Evolutionary conservation across 2,113 vertebrate species (phyloP).

Genomic region (Paracanthobrama guichenoti): DNA sequence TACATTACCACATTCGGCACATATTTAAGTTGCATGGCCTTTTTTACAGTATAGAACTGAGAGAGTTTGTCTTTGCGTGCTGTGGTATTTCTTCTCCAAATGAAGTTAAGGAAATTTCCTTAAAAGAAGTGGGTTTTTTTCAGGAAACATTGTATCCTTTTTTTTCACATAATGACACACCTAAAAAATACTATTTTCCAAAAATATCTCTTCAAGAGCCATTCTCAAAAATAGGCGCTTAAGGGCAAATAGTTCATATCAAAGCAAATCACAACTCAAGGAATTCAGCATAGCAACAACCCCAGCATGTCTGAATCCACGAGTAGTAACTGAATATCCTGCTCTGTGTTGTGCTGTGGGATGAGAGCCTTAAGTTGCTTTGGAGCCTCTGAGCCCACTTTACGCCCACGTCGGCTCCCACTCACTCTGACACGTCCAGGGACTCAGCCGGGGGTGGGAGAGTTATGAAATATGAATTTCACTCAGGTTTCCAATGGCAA

Average conservation of each 20-base stretch:
- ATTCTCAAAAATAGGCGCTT: constrained; percentile 36
- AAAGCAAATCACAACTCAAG: constrained; percentile 32
- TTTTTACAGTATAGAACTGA: not conserved
- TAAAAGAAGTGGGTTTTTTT: not conserved
- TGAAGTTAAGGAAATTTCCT: not conserved
- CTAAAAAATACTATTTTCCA: constrained; percentile 24
- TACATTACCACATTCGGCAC: not conserved
- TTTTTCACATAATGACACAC: constrained; percentile 3
- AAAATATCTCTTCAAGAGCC: constrained; percentile 40
- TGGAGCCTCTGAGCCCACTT: constrained; percentile 55
- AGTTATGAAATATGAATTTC: constrained; percentile 60
- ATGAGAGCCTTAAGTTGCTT: constrained; percentile 50
- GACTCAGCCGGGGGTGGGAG: constrained; percentile 57
- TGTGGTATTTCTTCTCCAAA: not conserved
- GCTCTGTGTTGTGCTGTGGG: constrained; percentile 43
- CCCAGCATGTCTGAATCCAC: constrained; percentile 18
- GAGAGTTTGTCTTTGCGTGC: not conserved
- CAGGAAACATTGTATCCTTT: not conserved
- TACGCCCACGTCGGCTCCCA: constrained; percentile 56
- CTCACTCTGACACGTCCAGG: constrained; percentile 55
- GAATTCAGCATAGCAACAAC: constrained; percentile 32
- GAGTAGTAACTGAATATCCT: constrained; percentile 32
- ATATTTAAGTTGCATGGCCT: not conserved
- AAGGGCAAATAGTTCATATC: constrained; percentile 14
- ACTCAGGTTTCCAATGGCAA: constrained; percentile 62